Conservation (phyloP, 1,140 invertebrate genomes). For the Eueides isabella region DNA sequence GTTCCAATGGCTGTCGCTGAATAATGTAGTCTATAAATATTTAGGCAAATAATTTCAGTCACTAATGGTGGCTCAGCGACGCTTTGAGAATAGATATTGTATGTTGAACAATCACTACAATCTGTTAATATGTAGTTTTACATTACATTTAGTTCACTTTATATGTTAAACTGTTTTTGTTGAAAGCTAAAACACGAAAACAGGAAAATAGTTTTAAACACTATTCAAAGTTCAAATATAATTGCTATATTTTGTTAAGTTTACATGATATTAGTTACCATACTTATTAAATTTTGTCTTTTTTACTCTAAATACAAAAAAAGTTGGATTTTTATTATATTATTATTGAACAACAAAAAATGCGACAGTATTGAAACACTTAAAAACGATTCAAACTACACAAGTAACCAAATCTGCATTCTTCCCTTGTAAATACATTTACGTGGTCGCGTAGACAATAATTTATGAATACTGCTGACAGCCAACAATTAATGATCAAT, state of each 20-base stretch:
- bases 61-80: background rate
- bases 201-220: background rate
- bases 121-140: background rate
- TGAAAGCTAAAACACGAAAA: background rate
- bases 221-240: conserved; percentile 15
- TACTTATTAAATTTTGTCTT: background rate
- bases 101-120: background rate
- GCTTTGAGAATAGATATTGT: background rate
- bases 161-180: background rate
- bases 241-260: conserved; percentile 15
- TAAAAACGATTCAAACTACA: background rate
- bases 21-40: conserved; percentile 14
- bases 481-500: conserved; percentile 71
- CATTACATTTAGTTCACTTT: background rate
- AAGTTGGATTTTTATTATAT: background rate
- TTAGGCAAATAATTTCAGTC: background rate
- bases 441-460: conserved; percentile 31
- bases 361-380: background rate
- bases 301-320: background rate
- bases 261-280: background rate
- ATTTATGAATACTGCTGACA: conserved; percentile 52
- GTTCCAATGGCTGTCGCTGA: conserved; percentile 14
- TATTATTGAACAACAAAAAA: no score
- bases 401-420: conserved; percentile 5
- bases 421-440: background rate